Evolutionary conservation across 2,888 invertebrate genomes (phyloP).

Genomic region (Parnassius mnemosyne): DNA sequence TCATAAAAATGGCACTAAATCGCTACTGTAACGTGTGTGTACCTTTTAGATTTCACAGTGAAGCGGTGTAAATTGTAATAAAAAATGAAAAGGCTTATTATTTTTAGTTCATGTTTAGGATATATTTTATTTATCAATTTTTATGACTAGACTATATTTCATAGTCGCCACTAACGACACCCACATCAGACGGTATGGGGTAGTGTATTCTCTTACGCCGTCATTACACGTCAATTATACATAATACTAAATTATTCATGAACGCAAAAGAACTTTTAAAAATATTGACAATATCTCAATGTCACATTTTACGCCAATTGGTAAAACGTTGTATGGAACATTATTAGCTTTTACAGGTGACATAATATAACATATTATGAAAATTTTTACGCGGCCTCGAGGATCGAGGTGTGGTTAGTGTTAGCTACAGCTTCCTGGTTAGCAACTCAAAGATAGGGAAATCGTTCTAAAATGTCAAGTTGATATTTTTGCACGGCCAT

Average conservation of each 20-base stretch:
- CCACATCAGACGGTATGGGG: too few species aligned
- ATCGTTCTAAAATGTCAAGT: constrained; percentile 75
- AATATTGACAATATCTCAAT: constrained; percentile 10
- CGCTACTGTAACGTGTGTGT: too few species aligned
- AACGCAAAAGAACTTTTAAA: constrained; percentile 2
- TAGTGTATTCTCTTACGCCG: too few species aligned
- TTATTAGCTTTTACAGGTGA: constrained; percentile 18
- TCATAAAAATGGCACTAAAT: too few species aligned
- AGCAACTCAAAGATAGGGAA: constrained; percentile 73
- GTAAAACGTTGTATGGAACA: background rate
- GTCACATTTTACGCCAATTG: constrained; percentile 12
- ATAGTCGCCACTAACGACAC: too few species aligned
- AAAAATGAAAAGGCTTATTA: too few species aligned
- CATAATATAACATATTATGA: constrained; percentile 22
- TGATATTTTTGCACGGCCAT: constrained; percentile 77
- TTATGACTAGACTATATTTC: too few species aligned
- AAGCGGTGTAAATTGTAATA: too few species aligned
- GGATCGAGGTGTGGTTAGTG: constrained; percentile 59
- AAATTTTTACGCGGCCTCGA: constrained; percentile 36
- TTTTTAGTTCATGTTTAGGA: too few species aligned
- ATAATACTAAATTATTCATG: background rate
- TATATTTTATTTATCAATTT: too few species aligned
- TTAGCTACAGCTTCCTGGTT: constrained; percentile 71
- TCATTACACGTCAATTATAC: too few species aligned
- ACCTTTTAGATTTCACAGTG: too few species aligned